These are phyloP conservation scores for Silurus aristotelis DNA, from an alignment of 2,797 vertebrate genomes.

Conservation along the genomic window DNA sequence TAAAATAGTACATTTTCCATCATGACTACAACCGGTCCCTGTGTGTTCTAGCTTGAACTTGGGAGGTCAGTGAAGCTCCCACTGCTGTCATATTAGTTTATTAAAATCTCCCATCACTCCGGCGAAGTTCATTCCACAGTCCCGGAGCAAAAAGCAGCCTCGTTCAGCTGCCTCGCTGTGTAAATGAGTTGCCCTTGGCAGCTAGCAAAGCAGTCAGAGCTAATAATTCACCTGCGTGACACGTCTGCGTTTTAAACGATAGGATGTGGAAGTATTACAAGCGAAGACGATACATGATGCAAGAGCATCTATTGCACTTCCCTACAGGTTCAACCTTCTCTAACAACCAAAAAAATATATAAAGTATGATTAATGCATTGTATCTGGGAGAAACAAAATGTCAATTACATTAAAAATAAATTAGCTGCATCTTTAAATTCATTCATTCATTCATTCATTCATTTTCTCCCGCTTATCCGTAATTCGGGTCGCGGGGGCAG, in stretches of 20 bases:
- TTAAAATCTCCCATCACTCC: conserved; percentile 51
- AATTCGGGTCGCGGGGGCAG: too few species aligned
- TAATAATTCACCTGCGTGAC: conserved; percentile 52
- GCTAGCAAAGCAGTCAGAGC: conserved; percentile 48
- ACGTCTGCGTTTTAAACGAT: conserved; percentile 34
- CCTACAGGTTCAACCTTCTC: background rate
- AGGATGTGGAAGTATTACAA: conserved; percentile 43
- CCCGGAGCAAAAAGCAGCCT: conserved; percentile 46
- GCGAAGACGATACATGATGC: conserved; percentile 10
- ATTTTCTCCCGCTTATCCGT: too few species aligned
- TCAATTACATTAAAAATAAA: background rate
- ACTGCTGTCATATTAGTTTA: conserved; percentile 53
- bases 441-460: too few species aligned
- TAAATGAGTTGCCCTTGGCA: conserved; percentile 57
- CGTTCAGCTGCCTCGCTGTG: conserved; percentile 39
- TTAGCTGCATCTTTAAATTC: too few species aligned
- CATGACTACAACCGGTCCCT: conserved; percentile 21
- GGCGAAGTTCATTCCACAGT: conserved; percentile 43
- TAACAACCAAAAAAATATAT: background rate
- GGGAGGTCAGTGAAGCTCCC: conserved; percentile 43
- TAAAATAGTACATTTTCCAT: conserved; percentile 11
- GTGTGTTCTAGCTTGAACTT: conserved; percentile 34
- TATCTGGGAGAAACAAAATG: background rate
- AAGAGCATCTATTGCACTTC: conserved; percentile 2
- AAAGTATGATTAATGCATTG: background rate